These are phyloP conservation scores for Nasonia longicornis DNA, from an alignment of 1,140 invertebrate genomes.

Conservation along the genomic window DNA sequence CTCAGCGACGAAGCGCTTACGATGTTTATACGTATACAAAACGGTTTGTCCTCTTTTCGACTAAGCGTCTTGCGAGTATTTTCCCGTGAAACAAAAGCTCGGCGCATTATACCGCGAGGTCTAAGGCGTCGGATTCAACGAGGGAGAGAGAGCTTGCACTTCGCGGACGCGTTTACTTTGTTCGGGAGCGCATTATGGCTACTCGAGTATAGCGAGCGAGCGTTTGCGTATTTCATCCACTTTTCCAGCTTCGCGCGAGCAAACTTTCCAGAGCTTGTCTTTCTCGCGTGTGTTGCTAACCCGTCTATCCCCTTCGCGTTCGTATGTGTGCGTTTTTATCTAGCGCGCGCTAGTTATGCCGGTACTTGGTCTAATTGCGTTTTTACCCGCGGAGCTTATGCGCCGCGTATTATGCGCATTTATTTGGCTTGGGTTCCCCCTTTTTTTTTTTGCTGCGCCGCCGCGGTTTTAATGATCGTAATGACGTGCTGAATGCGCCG, in stretches of 20 bases:
- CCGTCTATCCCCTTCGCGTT: background rate
- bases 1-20: background rate
- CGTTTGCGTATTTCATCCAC: conserved; percentile 49
- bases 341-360: background rate
- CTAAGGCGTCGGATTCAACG: conserved; percentile 26
- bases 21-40: background rate
- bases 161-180: conserved; percentile 27
- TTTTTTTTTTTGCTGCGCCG: background rate
- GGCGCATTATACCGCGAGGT: background rate
- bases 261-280: background rate
- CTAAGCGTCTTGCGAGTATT: background rate
- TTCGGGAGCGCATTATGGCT: conserved; percentile 43
- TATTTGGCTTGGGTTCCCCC: background rate
- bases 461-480: background rate
- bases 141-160: background rate
- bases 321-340: background rate
- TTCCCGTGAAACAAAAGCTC: background rate
- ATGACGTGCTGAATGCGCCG: background rate
- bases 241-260: conserved; percentile 25
- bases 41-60: background rate
- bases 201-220: conserved; percentile 37
- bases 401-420: no score
- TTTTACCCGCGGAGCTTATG: background rate
- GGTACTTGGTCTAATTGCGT: background rate
- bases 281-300: background rate